phyloP scores from a whole-genome alignment of 2,888 invertebrate genomes.

The Pemphredon lugubris region DNA sequence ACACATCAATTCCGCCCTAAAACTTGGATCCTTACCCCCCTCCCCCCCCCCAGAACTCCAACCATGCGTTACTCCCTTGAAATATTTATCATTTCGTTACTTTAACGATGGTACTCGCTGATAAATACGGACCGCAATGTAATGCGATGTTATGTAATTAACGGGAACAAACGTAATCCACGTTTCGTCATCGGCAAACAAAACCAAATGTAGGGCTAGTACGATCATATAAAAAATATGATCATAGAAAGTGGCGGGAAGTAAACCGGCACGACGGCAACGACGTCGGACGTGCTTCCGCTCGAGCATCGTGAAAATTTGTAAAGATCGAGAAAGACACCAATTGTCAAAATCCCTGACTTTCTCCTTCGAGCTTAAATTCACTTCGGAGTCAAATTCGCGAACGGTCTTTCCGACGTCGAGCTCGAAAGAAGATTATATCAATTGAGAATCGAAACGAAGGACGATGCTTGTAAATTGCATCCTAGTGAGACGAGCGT shows the following conservation, averaged over 20 bases:
- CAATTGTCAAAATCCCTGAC: constrained; percentile 21
- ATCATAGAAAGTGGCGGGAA: constrained; percentile 10
- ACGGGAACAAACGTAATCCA: constrained; percentile 7
- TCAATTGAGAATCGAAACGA: background rate
- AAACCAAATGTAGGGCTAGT: constrained; percentile 35
- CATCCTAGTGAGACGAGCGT: constrained; percentile 41
- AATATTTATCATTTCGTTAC: constrained; percentile 46
- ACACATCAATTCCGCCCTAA: constrained; percentile 24
- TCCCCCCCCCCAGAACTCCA: constrained; percentile 34
- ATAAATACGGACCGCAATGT: constrained; percentile 23
- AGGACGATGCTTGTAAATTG: constrained; percentile 11
- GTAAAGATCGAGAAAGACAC: too few relatives aligned
- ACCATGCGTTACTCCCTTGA: constrained; percentile 35
- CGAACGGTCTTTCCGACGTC: too few relatives aligned
- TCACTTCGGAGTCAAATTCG: constrained; percentile 11
- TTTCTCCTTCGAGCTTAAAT: constrained; percentile 39
- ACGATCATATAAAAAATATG: background rate
- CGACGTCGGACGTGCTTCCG: constrained; percentile 22
- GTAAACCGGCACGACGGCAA: too few relatives aligned
- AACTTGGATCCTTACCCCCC: constrained; percentile 32
- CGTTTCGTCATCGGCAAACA: constrained; percentile 43
- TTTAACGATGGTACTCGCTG: constrained; percentile 33
- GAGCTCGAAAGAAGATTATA: background rate
- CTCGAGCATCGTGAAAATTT: constrained; percentile 25
- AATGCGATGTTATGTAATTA: constrained; percentile 31